Base-by-base conservation (phyloP, 2,888 invertebrate species). In the Aethes cnicana region DNA sequence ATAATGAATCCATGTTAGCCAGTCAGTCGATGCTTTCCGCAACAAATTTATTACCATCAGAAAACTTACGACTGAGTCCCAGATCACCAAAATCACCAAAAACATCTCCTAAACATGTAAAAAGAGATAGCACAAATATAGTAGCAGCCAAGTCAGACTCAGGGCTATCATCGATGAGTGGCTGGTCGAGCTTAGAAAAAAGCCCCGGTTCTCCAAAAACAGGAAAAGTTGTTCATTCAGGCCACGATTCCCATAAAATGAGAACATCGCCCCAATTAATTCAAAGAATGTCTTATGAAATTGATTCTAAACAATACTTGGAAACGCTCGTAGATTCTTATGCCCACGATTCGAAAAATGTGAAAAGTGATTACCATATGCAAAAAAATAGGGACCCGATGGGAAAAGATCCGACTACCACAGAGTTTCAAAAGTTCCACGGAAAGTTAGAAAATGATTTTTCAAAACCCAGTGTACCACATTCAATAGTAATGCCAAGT, bases 101-200 rank as follows among this genome's bases (percentile, higher is more conserved):
- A 79, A 91, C 92, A 1, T 94, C 94, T 23, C 94, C 94, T 14
- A 94, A 94, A 70, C 91, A 93, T 66, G 76, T 91, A 12, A 92
- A 92, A 72, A 91, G 93, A 61, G 91, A 90, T 58, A 91, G 90
- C 47, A 71, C 69, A 4, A 93, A 92, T 70, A 93, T 94, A 55
- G 92, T 93, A 1, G 91, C 94, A 3, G 94, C 95, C 1, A 96
- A 96, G 77, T 96, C 96, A 1, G 96, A 96, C 76, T 96, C 96
- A 0, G 96, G 96, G 0, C 82, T 96, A 42, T 96, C 96, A 0
- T 96, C 96, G 4, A 94, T 96, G 94, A 96, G 95, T 69, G 95
- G 96, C 3, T 95, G 96, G 92, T 95, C 95, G 7, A 95, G 95
- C 71, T 84, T 95, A 66, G 96, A 96, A 77, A 96, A 96, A 83